Conservation (phyloP, 2,113 vertebrate species). For the Otocyon megalotis region DNA sequence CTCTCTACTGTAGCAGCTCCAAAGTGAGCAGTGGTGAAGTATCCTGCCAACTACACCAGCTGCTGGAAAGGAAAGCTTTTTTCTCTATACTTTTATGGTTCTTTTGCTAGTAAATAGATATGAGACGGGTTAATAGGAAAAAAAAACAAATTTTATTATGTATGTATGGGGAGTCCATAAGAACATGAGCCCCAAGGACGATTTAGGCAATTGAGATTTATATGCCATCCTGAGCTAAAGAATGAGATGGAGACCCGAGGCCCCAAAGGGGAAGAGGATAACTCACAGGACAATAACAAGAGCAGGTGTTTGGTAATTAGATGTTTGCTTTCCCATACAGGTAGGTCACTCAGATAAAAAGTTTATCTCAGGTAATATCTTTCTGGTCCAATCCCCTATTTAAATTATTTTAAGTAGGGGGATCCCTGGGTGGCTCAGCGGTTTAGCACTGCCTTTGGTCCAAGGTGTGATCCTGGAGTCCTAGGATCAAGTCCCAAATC, state of each 20-base stretch:
- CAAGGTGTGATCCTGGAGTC: no score
- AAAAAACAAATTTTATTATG: background rate
- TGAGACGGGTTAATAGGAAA: background rate
- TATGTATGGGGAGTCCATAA: background rate
- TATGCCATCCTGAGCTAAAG: background rate
- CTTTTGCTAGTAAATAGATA: background rate
- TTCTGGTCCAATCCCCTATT: background rate
- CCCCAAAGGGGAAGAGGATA: background rate
- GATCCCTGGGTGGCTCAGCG: no score
- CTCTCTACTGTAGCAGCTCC: background rate
- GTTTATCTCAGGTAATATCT: background rate
- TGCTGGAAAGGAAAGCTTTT: background rate
- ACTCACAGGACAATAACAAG: background rate
- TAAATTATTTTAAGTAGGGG: background rate
- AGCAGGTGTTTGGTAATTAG: background rate
- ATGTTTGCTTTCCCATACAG: background rate
- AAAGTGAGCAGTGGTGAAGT: background rate
- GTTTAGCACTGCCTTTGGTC: no score
- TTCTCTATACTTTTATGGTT: background rate
- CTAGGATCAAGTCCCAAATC: no score
- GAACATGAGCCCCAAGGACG: background rate
- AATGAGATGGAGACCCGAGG: background rate
- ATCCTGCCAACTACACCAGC: background rate
- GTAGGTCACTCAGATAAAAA: background rate
- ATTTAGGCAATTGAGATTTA: background rate